Conservation (phyloP, 2,888 invertebrate genomes). For the Onthophagus sagittarius region DNA sequence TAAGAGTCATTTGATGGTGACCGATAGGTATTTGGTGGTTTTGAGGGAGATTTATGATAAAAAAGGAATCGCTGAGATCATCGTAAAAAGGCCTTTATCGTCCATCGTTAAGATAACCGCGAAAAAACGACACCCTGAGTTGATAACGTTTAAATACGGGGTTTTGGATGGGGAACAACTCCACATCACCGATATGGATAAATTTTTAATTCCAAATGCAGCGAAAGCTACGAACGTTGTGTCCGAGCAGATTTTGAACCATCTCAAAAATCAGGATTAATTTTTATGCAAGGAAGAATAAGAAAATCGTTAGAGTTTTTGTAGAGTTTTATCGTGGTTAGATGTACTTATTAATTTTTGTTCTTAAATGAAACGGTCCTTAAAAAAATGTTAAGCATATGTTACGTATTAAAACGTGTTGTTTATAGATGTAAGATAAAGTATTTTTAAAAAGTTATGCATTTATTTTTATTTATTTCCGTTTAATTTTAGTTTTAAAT, state of each 20-base stretch:
- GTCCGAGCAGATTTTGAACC: conserved; percentile 80
- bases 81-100: conserved; percentile 82
- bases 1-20: conserved; percentile 83
- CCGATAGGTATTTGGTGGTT: conserved; percentile 80
- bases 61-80: conserved; percentile 77
- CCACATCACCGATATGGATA: conserved; percentile 84
- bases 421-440: conserved; percentile 9
- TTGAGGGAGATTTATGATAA: conserved; percentile 74
- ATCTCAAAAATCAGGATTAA: conserved; percentile 48
- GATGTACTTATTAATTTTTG: conserved; percentile 8
- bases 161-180: conserved; percentile 75
- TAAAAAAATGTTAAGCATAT: neutral
- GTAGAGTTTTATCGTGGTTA: conserved; percentile 8
- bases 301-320: neutral
- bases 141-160: conserved; percentile 97
- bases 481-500: neutral
- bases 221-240: conserved; percentile 85
- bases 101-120: conserved; percentile 97
- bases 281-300: neutral
- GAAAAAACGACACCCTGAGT: conserved; percentile 89
- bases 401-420: neutral
- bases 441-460: conserved; percentile 10
- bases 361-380: conserved; percentile 1
- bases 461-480: conserved; percentile 3
- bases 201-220: conserved; percentile 89